phyloP scores from a whole-genome alignment of 2,888 invertebrate genomes.

The Drosophila subquinaria region DNA sequence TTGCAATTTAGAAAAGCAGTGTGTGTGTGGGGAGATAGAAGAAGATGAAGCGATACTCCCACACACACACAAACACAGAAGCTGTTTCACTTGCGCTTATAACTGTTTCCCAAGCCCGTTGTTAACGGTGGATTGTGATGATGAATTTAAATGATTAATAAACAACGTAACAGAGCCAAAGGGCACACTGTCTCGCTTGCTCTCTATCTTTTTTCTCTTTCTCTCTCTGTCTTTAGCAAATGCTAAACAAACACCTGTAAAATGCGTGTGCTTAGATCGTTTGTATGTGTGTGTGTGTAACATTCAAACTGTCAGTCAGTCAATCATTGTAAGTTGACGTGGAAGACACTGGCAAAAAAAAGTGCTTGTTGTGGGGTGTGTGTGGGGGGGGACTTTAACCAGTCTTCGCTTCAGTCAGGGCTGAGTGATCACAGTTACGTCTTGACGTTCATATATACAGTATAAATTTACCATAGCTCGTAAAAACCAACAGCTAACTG shows the following conservation, averaged over 20 bases:
- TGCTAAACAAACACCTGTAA: conserved; percentile 58
- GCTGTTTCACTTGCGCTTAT: conserved; percentile 75
- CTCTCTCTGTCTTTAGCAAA: conserved; percentile 5
- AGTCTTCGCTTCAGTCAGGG: conserved; percentile 76
- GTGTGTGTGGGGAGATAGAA: conserved; percentile 25
- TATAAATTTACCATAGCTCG: conserved; percentile 60
- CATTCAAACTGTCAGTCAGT: conserved; percentile 68
- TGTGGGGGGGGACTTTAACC: conserved; percentile 47
- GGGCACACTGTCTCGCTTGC: conserved; percentile 12
- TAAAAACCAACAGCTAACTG: conserved; percentile 49
- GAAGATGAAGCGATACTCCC: conserved; percentile 41
- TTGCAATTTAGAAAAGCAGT: conserved; percentile 72
- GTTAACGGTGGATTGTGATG: conserved; percentile 83
- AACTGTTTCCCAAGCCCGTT: conserved; percentile 76
- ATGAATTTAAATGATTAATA: conserved; percentile 83
- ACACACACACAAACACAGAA: conserved; percentile 43
- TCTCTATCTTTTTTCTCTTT: background rate
- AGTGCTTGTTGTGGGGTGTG: background rate
- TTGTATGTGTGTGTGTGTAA: conserved; percentile 43
- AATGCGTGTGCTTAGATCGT: conserved; percentile 62
- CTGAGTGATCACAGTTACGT: conserved; percentile 74
- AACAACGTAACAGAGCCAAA: conserved; percentile 62
- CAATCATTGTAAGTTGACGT: conserved; percentile 60
- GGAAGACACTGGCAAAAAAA: conserved; percentile 66
- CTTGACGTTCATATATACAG: conserved; percentile 34